These are phyloP conservation scores for Vombatus ursinus DNA, from an alignment of 2,113 vertebrate species.

Conservation along the genomic window DNA sequence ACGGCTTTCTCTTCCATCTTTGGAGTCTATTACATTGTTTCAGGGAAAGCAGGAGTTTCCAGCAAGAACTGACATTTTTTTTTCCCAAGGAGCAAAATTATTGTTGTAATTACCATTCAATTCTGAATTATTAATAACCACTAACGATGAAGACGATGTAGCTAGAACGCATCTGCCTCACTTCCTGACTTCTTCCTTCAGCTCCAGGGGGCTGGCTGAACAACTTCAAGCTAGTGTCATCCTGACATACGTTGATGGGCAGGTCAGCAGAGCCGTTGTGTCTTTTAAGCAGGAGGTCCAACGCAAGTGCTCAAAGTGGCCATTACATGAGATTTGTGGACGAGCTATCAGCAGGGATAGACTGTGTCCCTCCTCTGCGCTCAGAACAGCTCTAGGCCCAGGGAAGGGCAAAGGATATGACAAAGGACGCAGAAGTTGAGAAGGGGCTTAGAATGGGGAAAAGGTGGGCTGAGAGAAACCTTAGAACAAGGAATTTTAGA, in stretches of 20 bases:
- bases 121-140: not conserved
- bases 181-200: not conserved
- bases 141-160: not conserved
- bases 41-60: not conserved
- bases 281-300: not conserved
- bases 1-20: not conserved
- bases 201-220: not conserved
- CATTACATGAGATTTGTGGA: not conserved
- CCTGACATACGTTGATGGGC: not conserved
- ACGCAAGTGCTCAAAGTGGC: not conserved
- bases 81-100: conserved; percentile 1
- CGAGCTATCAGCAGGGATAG: not conserved
- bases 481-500: not conserved
- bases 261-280: not conserved
- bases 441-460: not conserved
- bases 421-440: not conserved
- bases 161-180: not conserved
- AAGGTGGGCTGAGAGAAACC: not conserved
- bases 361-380: not conserved
- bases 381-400: not conserved
- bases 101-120: conserved; percentile 3
- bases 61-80: not conserved
- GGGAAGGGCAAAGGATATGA: not conserved
- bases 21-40: not conserved
- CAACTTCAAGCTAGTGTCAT: not conserved